These are phyloP conservation scores for Hypercompe scribonia DNA, from an alignment of 2,888 invertebrate genomes.

Conservation along the genomic window DNA sequence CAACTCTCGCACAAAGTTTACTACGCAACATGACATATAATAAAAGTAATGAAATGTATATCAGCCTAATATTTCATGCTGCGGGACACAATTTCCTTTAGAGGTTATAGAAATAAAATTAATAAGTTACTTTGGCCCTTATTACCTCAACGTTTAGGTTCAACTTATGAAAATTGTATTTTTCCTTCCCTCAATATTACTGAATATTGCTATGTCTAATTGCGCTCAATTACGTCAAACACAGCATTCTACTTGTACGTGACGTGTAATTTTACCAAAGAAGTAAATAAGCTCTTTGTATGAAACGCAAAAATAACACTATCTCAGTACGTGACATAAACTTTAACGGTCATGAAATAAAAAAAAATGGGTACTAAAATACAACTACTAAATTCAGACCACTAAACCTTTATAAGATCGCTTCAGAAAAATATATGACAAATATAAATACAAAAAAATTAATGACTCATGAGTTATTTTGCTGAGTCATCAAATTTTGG, in stretches of 20 bases:
- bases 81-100: not conserved
- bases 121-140: constrained; percentile 1
- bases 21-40: not conserved
- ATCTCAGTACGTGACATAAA: constrained; percentile 2
- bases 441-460: not conserved
- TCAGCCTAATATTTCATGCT: not conserved
- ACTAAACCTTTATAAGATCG: not conserved
- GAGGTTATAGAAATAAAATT: not conserved
- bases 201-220: constrained; percentile 18
- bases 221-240: constrained; percentile 21
- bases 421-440: not conserved
- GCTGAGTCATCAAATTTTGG: no score
- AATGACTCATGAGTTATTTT: no score
- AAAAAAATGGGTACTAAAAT: not conserved
- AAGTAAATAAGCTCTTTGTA: constrained; percentile 1
- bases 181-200: constrained; percentile 9
- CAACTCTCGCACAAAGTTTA: not conserved
- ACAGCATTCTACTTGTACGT: constrained; percentile 22
- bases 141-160: not conserved
- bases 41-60: not conserved
- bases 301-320: constrained; percentile 7
- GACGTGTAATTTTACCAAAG: not conserved
- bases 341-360: not conserved
- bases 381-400: not conserved
- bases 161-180: constrained; percentile 1